Percentiles rank a stretch among this genome's conserved stretches.
phyloP scores from a whole-genome alignment of 2,797 vertebrate genomes.

The Cetoscarus ocellatus region DNA sequence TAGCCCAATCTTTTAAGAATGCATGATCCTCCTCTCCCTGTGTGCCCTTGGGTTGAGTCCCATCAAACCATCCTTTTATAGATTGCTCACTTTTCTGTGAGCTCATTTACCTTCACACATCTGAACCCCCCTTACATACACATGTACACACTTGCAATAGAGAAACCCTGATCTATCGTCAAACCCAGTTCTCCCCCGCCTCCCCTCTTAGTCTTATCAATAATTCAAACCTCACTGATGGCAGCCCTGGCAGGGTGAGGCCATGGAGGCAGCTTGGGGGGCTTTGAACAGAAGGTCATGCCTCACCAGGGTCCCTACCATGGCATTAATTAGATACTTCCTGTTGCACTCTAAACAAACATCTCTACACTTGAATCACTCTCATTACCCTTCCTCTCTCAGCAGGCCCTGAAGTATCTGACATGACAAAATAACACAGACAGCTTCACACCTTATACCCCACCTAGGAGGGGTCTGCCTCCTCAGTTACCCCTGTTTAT shows the following conservation, averaged over 20 bases:
- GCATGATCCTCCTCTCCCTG: constrained; percentile 30
- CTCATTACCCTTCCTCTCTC: constrained; percentile 79
- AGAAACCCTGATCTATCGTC: constrained; percentile 49
- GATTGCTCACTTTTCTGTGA: constrained; percentile 62
- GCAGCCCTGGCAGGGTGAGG: constrained; percentile 62
- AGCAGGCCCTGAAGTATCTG: constrained; percentile 63
- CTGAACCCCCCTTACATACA: constrained; percentile 9
- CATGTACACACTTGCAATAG: constrained; percentile 7
- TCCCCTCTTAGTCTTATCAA: constrained; percentile 77
- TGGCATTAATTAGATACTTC: constrained; percentile 87
- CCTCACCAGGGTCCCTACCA: constrained; percentile 69
- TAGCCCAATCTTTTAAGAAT: constrained; percentile 39
- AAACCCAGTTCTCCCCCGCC: constrained; percentile 44
- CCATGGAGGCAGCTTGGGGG: constrained; percentile 44
- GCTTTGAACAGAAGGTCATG: constrained; percentile 89
- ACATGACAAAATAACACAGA: constrained; percentile 65
- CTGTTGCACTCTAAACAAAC: constrained; percentile 74
- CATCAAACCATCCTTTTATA: constrained; percentile 52
- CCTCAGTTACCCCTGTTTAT: not conserved
- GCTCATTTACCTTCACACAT: constrained; percentile 45
- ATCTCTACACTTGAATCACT: constrained; percentile 50
- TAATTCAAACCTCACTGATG: constrained; percentile 80
- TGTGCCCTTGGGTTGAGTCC: constrained; percentile 36
- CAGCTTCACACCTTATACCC: constrained; percentile 48
- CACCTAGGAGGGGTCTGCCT: constrained; percentile 38